These are phyloP conservation scores for Callipepla californica DNA, from an alignment of 2,113 vertebrate species.

Conservation along the genomic window DNA sequence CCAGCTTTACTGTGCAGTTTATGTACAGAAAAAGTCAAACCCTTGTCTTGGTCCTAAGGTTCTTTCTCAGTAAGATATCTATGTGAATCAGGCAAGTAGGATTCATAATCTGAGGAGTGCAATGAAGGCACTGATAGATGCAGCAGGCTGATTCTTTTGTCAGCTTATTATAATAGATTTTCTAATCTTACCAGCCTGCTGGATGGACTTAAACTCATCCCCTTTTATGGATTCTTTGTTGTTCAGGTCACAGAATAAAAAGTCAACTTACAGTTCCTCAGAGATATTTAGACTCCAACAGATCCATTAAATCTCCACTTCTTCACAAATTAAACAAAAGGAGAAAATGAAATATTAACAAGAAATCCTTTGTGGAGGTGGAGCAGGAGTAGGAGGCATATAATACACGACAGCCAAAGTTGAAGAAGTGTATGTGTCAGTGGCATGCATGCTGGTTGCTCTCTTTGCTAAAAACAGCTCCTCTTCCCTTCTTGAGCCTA, in stretches of 20 bases:
- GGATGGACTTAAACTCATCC: slow-evolving; percentile 24
- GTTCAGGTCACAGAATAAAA: slow-evolving; percentile 29
- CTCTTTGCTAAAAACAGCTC: slow-evolving; percentile 4
- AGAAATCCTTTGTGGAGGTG: neutral
- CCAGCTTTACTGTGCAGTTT: slow-evolving; percentile 6
- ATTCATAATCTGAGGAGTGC: slow-evolving; percentile 49
- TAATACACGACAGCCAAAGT: neutral
- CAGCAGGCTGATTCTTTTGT: slow-evolving; percentile 56
- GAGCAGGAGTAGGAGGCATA: slow-evolving; percentile 1
- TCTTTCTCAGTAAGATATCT: slow-evolving; percentile 23
- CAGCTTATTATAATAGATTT: slow-evolving; percentile 51
- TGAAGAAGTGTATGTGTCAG: neutral
- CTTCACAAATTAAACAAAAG: slow-evolving; percentile 50
- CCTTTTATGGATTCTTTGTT: neutral
- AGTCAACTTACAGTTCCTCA: neutral
- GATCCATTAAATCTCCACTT: neutral
- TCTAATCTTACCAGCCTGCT: slow-evolving; percentile 44
- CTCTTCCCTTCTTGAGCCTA: neutral
- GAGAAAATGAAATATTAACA: slow-evolving; percentile 43
- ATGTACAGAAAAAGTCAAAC: slow-evolving; percentile 12
- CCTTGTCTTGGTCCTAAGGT: slow-evolving; percentile 7
- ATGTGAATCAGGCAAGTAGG: slow-evolving; percentile 40
- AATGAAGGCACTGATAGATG: slow-evolving; percentile 56
- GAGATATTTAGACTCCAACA: neutral
- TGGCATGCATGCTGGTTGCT: neutral